phyloP scores from a whole-genome alignment of 2,113 vertebrate species.

The Corythoichthys haematopterus region DNA sequence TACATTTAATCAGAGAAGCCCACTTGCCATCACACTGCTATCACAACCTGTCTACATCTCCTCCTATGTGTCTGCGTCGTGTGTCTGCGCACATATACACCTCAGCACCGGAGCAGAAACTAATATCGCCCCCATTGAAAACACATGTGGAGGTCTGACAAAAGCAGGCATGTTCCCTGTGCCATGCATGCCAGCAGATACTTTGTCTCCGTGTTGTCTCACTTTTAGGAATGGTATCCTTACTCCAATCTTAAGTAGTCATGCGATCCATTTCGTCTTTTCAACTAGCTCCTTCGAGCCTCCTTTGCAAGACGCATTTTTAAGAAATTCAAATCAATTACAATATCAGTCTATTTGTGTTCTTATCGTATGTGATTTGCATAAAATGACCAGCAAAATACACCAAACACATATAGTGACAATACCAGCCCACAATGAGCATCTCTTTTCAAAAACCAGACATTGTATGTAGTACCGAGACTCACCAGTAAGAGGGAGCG shows the following conservation, averaged over 20 bases:
- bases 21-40: slow-evolving; percentile 44
- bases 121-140: slow-evolving; percentile 65
- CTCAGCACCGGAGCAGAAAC: slow-evolving; percentile 38
- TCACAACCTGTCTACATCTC: slow-evolving; percentile 38
- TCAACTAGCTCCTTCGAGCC: background rate
- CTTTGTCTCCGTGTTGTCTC: slow-evolving; percentile 50
- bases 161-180: slow-evolving; percentile 54
- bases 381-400: too few relatives aligned
- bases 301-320: background rate
- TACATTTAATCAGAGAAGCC: slow-evolving; percentile 26
- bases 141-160: slow-evolving; percentile 67
- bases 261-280: background rate
- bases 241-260: slow-evolving; percentile 27
- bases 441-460: too few relatives aligned
- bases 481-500: too few relatives aligned
- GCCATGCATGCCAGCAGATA: slow-evolving; percentile 61
- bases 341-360: too few relatives aligned
- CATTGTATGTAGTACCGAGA: too few relatives aligned
- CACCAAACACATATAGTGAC: too few relatives aligned
- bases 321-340: background rate
- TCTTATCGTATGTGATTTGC: too few relatives aligned
- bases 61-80: slow-evolving; percentile 3
- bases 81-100: slow-evolving; percentile 24
- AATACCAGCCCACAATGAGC: too few relatives aligned
- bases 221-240: slow-evolving; percentile 6